Base-by-base conservation (phyloP, 2,888 invertebrate species). In the Nowickia ferox region DNA sequence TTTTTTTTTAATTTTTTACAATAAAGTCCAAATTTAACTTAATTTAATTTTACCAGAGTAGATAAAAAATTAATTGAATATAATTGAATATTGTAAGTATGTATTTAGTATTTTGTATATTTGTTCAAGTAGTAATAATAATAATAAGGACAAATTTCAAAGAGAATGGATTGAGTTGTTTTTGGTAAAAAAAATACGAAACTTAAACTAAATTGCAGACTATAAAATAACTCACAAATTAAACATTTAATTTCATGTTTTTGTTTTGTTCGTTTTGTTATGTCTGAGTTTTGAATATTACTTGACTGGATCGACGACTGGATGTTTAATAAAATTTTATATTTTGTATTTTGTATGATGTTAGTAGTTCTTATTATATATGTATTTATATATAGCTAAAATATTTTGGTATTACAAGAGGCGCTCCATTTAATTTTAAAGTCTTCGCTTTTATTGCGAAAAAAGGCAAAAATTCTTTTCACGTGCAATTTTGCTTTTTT, bases 351-450 rank as follows among this genome's bases (percentile, higher is more conserved):
- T 65, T 42, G 15, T 44, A 51, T 30, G 19, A 51, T 30, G 55
- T 66, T 15, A 40, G 53, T 15, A 40, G 53, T 53, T 42, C 22
- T 63, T 30, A 63, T 51, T 11, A 11, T 19, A n/a, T 19, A 66
- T 57, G 61, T 72, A 40, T 13, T 40, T 66, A 22, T 44, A 40
- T 71, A 15, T 75, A 53, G 11, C 15, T 80, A 63, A 30, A 30
- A 82, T 48, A 57, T 72, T 83, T 83, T 57, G 71, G 65, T 77
- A 59, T 83, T 65, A n/a, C 42, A 72, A 51, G 22, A 71, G 83
- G 65, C 83, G 83, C 71, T 71, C 15, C 69, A 44, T 53, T 44
- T 53, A 19, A 38, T 51, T 65, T 15, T 53, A 11, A 61, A 53
- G 38, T 51, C 9, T 55, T 57, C 46, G n/a, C 10, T 46, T 53